Evolutionary conservation across 2,888 invertebrate species (phyloP).

Genomic region (Ectemnius cavifrons): DNA sequence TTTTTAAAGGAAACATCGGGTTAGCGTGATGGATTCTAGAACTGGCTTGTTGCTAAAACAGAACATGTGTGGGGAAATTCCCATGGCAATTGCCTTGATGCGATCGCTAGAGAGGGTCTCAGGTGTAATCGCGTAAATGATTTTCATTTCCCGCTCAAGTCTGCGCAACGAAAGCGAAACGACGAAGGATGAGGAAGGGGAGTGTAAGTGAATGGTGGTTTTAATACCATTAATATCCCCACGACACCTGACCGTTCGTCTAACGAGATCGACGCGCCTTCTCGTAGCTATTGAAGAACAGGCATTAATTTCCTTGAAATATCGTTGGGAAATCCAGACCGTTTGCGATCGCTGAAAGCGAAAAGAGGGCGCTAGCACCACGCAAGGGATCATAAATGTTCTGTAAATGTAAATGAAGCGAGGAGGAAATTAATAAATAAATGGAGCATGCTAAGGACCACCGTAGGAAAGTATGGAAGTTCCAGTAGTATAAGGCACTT

Average conservation of each 20-base stretch:
- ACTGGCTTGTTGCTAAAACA: too few species aligned
- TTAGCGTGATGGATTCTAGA: too few species aligned
- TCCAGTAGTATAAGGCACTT: slow-evolving; percentile 6
- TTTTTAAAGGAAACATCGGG: too few species aligned
- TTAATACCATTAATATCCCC: slow-evolving; percentile 55
- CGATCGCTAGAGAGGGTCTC: too few species aligned
- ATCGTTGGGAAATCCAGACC: background rate
- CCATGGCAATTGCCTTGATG: too few species aligned
- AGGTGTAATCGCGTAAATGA: too few species aligned
- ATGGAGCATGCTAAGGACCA: too few species aligned
- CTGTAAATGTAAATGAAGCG: background rate
- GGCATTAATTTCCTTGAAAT: slow-evolving; percentile 55
- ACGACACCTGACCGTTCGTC: slow-evolving; percentile 24
- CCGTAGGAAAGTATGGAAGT: slow-evolving; percentile 14
- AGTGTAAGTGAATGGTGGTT: slow-evolving; percentile 25
- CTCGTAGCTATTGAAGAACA: background rate
- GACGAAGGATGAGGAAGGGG: background rate
- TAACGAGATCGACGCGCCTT: slow-evolving; percentile 44
- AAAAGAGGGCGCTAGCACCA: background rate
- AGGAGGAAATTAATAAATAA: background rate
- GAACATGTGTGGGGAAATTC: too few species aligned
- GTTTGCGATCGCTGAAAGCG: background rate
- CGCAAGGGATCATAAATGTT: too few species aligned
- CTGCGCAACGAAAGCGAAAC: background rate
- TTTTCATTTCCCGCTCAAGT: background rate